Percentiles rank a stretch among this genome's conserved stretches.
These are phyloP conservation scores for Eumerus sabulonum DNA, from an alignment of 2,888 invertebrate genomes.

Conservation along the genomic window DNA sequence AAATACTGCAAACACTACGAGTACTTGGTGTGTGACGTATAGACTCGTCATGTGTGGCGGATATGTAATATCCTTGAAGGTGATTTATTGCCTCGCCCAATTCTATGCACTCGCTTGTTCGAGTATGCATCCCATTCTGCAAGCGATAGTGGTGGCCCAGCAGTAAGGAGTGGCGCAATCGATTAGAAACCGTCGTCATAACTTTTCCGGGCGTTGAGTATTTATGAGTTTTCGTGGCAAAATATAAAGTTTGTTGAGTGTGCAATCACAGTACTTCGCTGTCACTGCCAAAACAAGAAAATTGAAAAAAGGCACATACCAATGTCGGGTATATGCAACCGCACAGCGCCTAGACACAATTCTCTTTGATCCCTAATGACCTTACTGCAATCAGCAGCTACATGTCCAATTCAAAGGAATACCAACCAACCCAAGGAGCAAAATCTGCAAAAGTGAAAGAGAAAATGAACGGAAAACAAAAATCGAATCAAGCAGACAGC, in stretches of 20 bases:
- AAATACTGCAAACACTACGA: constrained; percentile 29
- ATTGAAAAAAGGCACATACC: too few species aligned
- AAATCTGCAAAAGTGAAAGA: too few species aligned
- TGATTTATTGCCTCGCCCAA: constrained; percentile 32
- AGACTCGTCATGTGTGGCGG: constrained; percentile 19
- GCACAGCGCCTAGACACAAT: background rate
- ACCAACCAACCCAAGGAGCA: too few species aligned
- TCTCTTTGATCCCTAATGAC: background rate
- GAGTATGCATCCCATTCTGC: constrained; percentile 12
- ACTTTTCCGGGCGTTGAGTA: constrained; percentile 18
- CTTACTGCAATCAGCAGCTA: too few species aligned
- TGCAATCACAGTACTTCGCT: background rate
- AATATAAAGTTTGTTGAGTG: constrained; percentile 11
- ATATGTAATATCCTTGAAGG: constrained; percentile 27
- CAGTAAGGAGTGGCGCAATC: constrained; percentile 14
- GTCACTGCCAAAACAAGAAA: background rate
- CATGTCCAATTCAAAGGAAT: too few species aligned
- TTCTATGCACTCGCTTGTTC: constrained; percentile 19
- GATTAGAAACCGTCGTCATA: constrained; percentile 24
- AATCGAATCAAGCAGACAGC: too few species aligned
- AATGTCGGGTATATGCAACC: too few species aligned
- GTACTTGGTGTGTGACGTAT: constrained; percentile 21
- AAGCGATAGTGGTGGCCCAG: background rate
- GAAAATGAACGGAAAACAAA: too few species aligned
- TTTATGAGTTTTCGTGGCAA: constrained; percentile 16